Evolutionary conservation across 2,797 vertebrate genomes (phyloP).

Genomic region (Podarcis siculus): DNA sequence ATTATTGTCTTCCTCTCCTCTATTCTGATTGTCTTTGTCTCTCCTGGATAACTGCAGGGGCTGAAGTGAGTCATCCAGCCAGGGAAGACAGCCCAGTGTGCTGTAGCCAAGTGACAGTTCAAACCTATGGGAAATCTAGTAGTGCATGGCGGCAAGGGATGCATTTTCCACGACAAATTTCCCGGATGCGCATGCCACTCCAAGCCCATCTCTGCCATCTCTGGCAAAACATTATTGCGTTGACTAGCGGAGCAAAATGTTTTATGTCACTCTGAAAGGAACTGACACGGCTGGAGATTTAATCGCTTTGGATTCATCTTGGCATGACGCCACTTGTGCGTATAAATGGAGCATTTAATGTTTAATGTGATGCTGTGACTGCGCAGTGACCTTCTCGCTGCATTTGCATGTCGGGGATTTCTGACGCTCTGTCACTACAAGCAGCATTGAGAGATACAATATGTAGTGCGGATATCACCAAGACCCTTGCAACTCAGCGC

Average conservation of each 20-base stretch:
- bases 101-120: conserved; percentile 5
- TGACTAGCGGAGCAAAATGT: conserved; percentile 44
- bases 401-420: conserved; percentile 12
- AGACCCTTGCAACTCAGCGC: neutral
- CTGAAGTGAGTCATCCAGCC: conserved; percentile 43
- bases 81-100: conserved; percentile 14
- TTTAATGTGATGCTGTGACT: conserved; percentile 53
- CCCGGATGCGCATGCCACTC: neutral
- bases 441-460: neutral
- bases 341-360: conserved; percentile 58
- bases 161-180: conserved; percentile 6
- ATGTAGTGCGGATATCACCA: fast-evolving
- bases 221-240: fast-evolving
- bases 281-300: conserved; percentile 55
- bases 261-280: conserved; percentile 62
- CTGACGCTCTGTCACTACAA: conserved; percentile 18
- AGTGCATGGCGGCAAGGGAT: fast-evolving
- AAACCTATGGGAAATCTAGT: neutral
- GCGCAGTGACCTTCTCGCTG: conserved; percentile 46
- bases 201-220: conserved; percentile 19
- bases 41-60: neutral
- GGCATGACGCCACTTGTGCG: conserved; percentile 41
- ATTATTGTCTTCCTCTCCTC: conserved; percentile 50
- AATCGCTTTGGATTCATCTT: conserved; percentile 59
- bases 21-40: conserved; percentile 44